Evolutionary conservation across 2,888 invertebrate species (phyloP).

Genomic region (Scrobipalpa costella): DNA sequence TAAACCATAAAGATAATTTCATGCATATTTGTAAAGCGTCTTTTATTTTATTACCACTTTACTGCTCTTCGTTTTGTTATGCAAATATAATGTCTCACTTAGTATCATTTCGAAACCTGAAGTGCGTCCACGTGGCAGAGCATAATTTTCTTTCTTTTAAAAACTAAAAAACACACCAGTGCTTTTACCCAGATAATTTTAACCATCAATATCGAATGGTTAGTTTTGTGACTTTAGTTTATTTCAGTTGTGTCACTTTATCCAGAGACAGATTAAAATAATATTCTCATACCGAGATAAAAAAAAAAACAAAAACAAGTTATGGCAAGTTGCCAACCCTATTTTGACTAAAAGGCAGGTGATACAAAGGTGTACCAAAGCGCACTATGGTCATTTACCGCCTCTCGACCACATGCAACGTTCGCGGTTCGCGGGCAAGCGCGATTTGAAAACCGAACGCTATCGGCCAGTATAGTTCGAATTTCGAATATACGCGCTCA

Average conservation of each 20-base stretch:
- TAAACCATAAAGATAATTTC: conserved; percentile 16
- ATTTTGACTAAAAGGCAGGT: conserved; percentile 44
- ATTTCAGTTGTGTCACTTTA: not conserved
- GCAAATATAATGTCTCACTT: conserved; percentile 6
- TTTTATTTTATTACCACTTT: conserved; percentile 10
- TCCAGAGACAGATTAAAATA: too few species aligned
- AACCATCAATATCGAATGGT: too few species aligned
- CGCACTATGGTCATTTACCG: conserved; percentile 65
- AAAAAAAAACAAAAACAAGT: not conserved
- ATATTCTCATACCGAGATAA: not conserved
- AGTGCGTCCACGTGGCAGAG: not conserved
- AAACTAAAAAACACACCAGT: not conserved
- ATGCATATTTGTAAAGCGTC: conserved; percentile 8
- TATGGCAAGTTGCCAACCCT: conserved; percentile 25
- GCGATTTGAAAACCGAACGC: conserved; percentile 49
- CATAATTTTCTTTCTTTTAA: not conserved
- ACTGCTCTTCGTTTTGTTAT: not conserved
- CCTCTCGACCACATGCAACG: conserved; percentile 57
- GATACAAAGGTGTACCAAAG: conserved; percentile 44
- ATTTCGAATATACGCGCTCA: conserved; percentile 33
- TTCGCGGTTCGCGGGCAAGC: conserved; percentile 62
- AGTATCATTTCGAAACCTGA: not conserved
- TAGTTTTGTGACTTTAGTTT: not conserved
- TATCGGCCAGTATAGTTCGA: conserved; percentile 25
- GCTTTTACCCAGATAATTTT: too few species aligned